These are phyloP conservation scores for Chloroceryle amazona DNA, from an alignment of 2,797 vertebrate species.

Conservation along the genomic window DNA sequence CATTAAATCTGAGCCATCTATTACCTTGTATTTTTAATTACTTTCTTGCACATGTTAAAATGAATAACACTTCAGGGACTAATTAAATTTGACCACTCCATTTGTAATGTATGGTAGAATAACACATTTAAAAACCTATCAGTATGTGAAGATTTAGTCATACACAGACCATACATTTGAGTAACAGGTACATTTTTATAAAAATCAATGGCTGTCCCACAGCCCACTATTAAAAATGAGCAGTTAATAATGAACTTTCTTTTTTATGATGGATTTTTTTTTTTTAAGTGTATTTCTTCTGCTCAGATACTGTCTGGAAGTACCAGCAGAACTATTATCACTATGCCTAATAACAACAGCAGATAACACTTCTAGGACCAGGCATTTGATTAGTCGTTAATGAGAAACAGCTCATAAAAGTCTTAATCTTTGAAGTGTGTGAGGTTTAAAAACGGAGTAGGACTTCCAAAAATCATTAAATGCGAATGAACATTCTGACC, in stretches of 20 bases:
- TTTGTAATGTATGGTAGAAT: neutral
- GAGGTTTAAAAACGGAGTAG: neutral
- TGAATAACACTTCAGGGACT: neutral
- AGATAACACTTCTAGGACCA: neutral
- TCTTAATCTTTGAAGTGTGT: neutral
- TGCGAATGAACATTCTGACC: neutral
- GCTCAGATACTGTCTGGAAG: neutral
- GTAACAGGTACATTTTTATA: neutral
- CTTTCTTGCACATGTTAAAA: neutral
- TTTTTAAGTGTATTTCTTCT: neutral
- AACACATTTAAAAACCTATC: neutral
- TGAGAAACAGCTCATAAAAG: neutral
- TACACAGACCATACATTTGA: neutral
- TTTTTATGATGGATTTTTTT: neutral
- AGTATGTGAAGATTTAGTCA: neutral
- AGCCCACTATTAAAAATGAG: neutral
- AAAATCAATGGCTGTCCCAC: neutral
- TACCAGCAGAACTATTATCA: neutral
- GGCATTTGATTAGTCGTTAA: neutral
- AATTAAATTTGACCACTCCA: neutral
- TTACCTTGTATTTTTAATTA: slow-evolving; percentile 6
- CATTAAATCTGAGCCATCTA: neutral
- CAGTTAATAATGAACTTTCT: neutral
- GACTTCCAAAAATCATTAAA: neutral
- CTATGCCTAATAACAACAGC: neutral